These are phyloP conservation scores for Miltochrista miniata DNA, from an alignment of 2,888 invertebrate genomes.

Conservation along the genomic window DNA sequence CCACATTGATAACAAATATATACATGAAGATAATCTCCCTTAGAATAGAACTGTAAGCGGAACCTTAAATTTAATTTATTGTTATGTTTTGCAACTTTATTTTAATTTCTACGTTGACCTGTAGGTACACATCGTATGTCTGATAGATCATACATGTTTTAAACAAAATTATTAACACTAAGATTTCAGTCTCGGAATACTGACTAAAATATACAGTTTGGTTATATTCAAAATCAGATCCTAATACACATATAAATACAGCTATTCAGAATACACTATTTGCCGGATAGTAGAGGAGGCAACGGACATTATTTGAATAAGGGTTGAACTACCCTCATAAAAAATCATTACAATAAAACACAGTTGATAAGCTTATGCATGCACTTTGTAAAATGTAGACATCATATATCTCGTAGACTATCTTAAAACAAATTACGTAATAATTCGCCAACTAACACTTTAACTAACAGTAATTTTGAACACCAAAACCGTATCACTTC, in stretches of 20 bases:
- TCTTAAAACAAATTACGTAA: constrained; percentile 32
- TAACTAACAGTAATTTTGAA: constrained; percentile 25
- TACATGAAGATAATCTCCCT: constrained; percentile 18
- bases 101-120: constrained; percentile 9
- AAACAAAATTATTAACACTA: constrained; percentile 28
- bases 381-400: constrained; percentile 11
- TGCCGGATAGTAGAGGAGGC: too few species aligned
- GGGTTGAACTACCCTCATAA: constrained; percentile 21
- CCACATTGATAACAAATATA: constrained; percentile 9
- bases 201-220: constrained; percentile 33
- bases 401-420: constrained; percentile 14
- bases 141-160: constrained; percentile 24
- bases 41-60: constrained; percentile 5
- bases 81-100: not conserved
- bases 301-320: too few species aligned
- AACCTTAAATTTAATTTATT: not conserved
- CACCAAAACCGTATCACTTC: constrained; percentile 28
- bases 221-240: constrained; percentile 10
- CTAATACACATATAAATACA: constrained; percentile 9
- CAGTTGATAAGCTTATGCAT: constrained; percentile 28
- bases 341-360: constrained; percentile 35
- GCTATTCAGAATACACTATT: not conserved
- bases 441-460: constrained; percentile 19
- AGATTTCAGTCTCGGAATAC: constrained; percentile 37
- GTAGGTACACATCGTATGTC: constrained; percentile 21